Conservation (phyloP, 2,113 vertebrate genomes). For the Ranitomeya variabilis region DNA sequence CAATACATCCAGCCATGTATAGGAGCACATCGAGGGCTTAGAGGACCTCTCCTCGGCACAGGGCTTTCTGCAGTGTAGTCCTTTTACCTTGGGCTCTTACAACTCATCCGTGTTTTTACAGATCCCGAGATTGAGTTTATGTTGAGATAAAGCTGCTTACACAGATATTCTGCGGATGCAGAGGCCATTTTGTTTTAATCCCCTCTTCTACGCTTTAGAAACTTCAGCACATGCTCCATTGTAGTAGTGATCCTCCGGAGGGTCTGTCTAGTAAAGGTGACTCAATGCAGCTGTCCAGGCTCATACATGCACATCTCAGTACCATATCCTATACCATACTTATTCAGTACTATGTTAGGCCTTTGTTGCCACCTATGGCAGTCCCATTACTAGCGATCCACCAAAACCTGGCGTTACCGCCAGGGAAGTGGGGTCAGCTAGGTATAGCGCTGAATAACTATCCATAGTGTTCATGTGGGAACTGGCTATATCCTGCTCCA, state of each 20-base stretch:
- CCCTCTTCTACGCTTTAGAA: not conserved
- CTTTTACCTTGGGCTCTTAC: not conserved
- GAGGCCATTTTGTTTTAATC: not conserved
- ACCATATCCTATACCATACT: not conserved
- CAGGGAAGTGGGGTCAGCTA: no score
- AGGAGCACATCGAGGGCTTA: not conserved
- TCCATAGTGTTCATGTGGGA: no score
- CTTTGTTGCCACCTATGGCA: no score
- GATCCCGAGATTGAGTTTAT: not conserved
- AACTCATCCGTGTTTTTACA: not conserved
- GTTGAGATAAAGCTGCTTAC: not conserved
- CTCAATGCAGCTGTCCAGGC: not conserved
- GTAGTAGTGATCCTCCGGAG: not conserved
- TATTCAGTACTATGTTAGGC: not conserved
- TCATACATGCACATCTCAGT: not conserved
- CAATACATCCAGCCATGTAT: not conserved
- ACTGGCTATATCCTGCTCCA: no score
- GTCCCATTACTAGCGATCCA: no score
- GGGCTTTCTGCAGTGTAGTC: not conserved
- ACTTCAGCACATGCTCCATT: not conserved
- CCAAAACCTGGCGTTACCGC: no score
- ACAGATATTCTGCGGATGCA: not conserved
- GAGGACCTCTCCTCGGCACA: not conserved
- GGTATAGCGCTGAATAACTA: no score
- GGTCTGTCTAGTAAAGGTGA: not conserved